Percentiles rank a stretch among this genome's conserved stretches.
Evolutionary conservation across 1,140 invertebrate genomes (phyloP).

Genomic region (Ridgeia piscesae): DNA sequence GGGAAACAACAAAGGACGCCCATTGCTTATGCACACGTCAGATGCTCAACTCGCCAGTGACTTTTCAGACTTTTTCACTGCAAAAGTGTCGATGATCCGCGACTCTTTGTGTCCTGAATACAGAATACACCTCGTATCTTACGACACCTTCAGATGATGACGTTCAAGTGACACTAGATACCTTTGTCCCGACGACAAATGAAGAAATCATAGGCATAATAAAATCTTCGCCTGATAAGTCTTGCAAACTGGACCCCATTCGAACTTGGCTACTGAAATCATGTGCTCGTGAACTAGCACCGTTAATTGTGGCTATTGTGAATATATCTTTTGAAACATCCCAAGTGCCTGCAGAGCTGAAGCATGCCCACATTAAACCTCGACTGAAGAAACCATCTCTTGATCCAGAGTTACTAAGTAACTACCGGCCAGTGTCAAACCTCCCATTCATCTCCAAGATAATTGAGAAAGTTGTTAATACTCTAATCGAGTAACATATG

Average conservation of each 20-base stretch:
- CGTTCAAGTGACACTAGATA: not conserved
- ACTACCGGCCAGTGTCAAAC: constrained; percentile 8
- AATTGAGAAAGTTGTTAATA: not conserved
- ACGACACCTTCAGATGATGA: not conserved
- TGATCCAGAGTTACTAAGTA: not conserved
- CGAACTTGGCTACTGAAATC: not conserved
- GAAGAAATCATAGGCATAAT: not conserved
- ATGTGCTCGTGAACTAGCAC: not conserved
- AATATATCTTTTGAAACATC: not conserved
- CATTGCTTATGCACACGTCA: not conserved
- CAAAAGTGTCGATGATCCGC: not conserved
- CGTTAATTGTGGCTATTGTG: not conserved
- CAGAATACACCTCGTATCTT: not conserved
- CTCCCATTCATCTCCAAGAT: not conserved
- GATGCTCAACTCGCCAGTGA: not conserved
- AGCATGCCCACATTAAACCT: not conserved
- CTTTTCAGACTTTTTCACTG: not conserved
- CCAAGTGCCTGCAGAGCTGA: not conserved
- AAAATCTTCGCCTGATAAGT: not conserved
- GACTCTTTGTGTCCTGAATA: not conserved
- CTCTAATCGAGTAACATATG: not conserved
- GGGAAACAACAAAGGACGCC: not conserved
- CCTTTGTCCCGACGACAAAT: not conserved
- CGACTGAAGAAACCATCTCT: not conserved
- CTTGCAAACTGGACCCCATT: not conserved